Conservation (phyloP, 2,113 vertebrate genomes). For the Steatornis caripensis region DNA sequence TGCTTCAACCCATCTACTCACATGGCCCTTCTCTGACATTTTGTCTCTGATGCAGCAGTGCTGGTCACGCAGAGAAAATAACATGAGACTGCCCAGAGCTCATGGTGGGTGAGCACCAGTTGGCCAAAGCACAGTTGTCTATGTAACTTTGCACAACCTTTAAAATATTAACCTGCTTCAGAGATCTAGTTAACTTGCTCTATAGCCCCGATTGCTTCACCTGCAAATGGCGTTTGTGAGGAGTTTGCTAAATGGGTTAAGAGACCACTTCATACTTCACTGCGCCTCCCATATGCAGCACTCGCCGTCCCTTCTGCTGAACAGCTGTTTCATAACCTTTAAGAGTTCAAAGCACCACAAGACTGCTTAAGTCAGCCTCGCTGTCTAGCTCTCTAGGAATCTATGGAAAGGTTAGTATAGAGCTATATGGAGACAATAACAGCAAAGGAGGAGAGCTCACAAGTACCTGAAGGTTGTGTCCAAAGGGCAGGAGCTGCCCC, state of each 20-base stretch:
- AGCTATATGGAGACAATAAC: not conserved
- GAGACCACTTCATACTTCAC: not conserved
- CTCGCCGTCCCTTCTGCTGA: not conserved
- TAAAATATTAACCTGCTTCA: not conserved
- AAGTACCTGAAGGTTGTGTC: rapidly evolving
- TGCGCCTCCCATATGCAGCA: not conserved
- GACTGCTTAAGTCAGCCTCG: not conserved
- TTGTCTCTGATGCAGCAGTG: not conserved
- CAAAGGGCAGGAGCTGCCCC: not conserved
- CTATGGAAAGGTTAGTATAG: not conserved
- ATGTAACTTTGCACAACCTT: not conserved
- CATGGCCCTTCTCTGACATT: too few species aligned
- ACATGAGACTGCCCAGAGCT: not conserved
- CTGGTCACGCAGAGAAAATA: not conserved
- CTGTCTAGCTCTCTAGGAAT: not conserved
- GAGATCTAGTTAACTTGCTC: not conserved
- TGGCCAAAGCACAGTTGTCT: not conserved
- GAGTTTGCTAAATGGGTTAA: not conserved
- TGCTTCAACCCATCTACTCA: not conserved
- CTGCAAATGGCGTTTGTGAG: not conserved
- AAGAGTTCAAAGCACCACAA: not conserved
- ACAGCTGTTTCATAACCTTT: not conserved
- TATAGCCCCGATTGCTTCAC: not conserved
- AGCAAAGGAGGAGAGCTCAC: not conserved
- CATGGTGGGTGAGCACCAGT: not conserved